Conservation (phyloP, 2,113 vertebrate species). For the Carassius carassius region DNA sequence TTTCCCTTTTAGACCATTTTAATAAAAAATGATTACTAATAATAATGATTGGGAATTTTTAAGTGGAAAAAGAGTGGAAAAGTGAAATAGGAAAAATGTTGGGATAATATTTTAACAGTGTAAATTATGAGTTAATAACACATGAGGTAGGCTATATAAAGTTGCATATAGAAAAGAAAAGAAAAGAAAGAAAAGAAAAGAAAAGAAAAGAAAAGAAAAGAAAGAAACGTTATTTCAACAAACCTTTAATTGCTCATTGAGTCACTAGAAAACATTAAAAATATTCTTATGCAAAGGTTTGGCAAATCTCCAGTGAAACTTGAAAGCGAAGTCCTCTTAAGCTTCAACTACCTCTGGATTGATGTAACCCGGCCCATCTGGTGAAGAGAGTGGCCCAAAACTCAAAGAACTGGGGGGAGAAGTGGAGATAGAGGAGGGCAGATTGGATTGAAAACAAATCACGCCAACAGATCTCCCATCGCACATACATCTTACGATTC, state of each 20-base stretch:
- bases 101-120: too few relatives aligned
- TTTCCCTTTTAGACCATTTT: too few relatives aligned
- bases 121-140: too few relatives aligned
- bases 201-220: too few relatives aligned
- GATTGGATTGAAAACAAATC: conserved; percentile 77
- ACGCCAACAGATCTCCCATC: conserved; percentile 70
- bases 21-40: too few relatives aligned
- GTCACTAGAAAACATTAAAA: background rate
- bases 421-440: conserved; percentile 55
- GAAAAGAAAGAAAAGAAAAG: too few relatives aligned
- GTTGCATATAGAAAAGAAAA: too few relatives aligned
- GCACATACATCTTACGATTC: conserved; percentile 61
- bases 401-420: conserved; percentile 63
- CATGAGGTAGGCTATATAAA: too few relatives aligned
- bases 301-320: conserved; percentile 21
- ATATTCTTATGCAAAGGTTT: background rate
- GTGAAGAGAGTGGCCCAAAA: conserved; percentile 73
- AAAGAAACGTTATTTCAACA: background rate
- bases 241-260: background rate
- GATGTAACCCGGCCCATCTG: conserved; percentile 76
- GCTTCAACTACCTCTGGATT: conserved; percentile 54
- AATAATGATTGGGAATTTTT: too few relatives aligned
- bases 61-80: too few relatives aligned
- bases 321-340: conserved; percentile 26
- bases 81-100: too few relatives aligned